Percentiles rank a stretch among this genome's conserved stretches.
Conservation (phyloP, 2,797 vertebrate species). For the Xiphophorus birchmanni region DNA sequence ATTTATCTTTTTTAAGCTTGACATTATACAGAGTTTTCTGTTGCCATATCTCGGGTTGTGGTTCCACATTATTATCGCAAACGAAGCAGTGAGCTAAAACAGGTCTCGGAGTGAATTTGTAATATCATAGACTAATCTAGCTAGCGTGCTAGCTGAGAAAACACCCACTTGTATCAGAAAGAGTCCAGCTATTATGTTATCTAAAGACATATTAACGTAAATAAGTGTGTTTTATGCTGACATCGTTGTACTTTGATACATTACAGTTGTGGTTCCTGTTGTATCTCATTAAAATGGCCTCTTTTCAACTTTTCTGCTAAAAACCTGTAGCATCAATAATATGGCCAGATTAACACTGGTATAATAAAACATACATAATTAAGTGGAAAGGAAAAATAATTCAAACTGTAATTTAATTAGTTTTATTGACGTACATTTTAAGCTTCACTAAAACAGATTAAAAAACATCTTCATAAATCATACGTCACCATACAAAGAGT, state of each 20-base stretch:
- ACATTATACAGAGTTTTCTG: accelerated
- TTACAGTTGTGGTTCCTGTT: not conserved
- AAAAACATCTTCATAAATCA: not conserved
- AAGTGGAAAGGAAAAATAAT: not conserved
- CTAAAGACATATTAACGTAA: not conserved
- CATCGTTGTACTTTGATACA: no score
- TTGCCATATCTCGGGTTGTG: accelerated
- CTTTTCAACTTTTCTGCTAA: not conserved
- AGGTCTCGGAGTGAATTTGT: not conserved
- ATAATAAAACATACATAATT: not conserved
- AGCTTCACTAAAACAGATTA: not conserved
- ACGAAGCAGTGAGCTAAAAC: not conserved
- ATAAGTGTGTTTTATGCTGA: not conserved
- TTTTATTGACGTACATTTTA: not conserved
- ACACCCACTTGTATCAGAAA: not conserved
- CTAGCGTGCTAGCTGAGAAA: conserved; percentile 30
- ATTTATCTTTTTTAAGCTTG: not conserved
- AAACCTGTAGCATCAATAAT: not conserved
- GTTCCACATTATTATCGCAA: accelerated
- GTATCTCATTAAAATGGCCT: not conserved
- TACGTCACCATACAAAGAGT: not conserved
- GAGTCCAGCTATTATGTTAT: not conserved
- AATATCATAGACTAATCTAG: not conserved
- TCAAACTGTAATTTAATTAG: not conserved
- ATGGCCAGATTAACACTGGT: not conserved